Percentiles rank a stretch among this genome's conserved stretches.
Conservation (phyloP, 2,113 vertebrate genomes). For the Phocoena sinus region DNA sequence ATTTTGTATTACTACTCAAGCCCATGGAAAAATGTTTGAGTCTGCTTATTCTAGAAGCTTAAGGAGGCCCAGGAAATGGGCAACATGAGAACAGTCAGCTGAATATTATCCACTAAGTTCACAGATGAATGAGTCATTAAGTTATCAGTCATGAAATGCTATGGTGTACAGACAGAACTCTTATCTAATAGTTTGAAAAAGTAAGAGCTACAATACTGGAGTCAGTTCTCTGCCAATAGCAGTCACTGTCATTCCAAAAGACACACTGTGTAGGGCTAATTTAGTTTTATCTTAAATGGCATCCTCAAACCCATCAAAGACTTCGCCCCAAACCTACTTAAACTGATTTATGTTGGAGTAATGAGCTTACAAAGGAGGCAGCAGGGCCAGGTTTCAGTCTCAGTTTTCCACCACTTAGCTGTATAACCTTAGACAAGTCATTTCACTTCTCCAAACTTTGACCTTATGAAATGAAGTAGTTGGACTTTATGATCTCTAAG, state of each 20-base stretch:
- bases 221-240: neutral
- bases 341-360: neutral
- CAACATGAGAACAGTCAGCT: neutral
- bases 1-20: constrained; percentile 11
- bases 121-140: neutral
- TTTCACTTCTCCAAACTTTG: neutral
- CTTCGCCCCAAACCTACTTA: neutral
- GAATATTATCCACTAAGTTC: constrained; percentile 6
- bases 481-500: neutral
- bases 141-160: neutral
- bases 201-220: neutral
- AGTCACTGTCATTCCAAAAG: constrained; percentile 1
- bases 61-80: neutral
- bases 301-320: neutral
- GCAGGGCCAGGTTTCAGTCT: neutral
- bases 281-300: constrained; percentile 20
- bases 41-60: neutral
- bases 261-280: neutral
- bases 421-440: neutral
- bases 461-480: neutral
- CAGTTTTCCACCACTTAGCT: neutral
- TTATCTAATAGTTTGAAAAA: neutral
- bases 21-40: neutral
- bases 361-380: neutral
- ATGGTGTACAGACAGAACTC: neutral